Evolutionary conservation across 2,113 vertebrate species (phyloP), one percentile per base, ranked within the genome.

Genomic region (Pimephales promelas): DNA sequence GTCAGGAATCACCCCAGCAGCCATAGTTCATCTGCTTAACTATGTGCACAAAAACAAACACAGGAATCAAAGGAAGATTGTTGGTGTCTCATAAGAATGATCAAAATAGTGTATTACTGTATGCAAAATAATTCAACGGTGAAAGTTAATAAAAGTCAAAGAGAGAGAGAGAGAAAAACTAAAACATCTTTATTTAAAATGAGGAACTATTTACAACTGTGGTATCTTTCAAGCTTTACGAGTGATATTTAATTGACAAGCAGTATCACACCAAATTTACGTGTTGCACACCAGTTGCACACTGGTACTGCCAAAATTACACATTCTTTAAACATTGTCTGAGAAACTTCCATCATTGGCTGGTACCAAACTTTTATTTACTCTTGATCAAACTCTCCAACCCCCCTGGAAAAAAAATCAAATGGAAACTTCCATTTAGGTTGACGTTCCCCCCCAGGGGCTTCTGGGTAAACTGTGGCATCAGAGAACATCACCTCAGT

Each of bases 1-100:
- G 84, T 95, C 96, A 87, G 97, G 97, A 14, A 90, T 99, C 49
- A 99, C 97, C 28, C 96, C 97, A 0, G 96, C 97, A 78, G 97
- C 97, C n/a, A 81, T 98, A 0, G 26, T 96, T 71, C 94, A 95
- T 81, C 93, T 98, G 83, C 92, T 98, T 0, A 91, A 92, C 76
- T 98, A 94, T 62, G 94, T 98, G 56, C 75, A 36, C 3, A 56
- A 70, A 54, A 66, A 47, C 47, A 47, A 49, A 16, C 40, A 79
- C 6, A 77, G 74, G 20, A 59, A 57, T 57, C 16, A n/a, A 11
- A 49, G 47, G 18, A 66, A 66, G 18, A 14, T 6, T 26, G n/a
- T 61, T 28, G 61, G 11, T 16, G 62, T 34, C 62, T 66, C 8
- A 40, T 36, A 68, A 34, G 9, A 59, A 59, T 59, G n/a, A 66